phyloP scores from a whole-genome alignment of 2,888 invertebrate genomes.

The Aporophyla lueneburgensis region DNA sequence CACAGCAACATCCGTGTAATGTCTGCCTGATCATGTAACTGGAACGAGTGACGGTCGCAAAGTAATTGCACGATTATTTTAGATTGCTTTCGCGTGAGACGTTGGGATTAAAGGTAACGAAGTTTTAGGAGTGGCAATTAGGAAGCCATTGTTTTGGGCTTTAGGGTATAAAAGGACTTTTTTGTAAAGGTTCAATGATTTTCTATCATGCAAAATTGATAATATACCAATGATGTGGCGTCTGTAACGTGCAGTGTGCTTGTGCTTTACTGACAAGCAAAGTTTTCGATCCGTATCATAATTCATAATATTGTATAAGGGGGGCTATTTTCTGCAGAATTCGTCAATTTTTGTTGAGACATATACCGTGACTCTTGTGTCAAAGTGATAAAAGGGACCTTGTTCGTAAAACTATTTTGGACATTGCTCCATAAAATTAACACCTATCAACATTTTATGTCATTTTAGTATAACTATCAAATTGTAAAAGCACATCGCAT shows the following conservation, averaged over 20 bases:
- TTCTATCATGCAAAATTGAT: neutral
- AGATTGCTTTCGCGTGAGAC: constrained; percentile 51
- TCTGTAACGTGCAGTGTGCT: neutral
- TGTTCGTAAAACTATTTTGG: no score
- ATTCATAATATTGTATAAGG: no score
- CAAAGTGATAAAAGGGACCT: no score
- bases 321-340: no score
- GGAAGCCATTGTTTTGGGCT: constrained; percentile 25
- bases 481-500: no score
- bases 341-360: no score
- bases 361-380: no score
- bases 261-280: no score
- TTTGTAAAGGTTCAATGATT: constrained; percentile 1
- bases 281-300: no score
- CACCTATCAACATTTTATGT: no score
- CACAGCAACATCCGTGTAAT: neutral
- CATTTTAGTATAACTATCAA: no score
- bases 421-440: no score
- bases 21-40: constrained; percentile 22
- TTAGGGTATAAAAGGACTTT: constrained; percentile 5
- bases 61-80: constrained; percentile 58
- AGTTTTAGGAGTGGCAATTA: constrained; percentile 49
- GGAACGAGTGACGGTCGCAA: constrained; percentile 21
- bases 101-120: constrained; percentile 31
- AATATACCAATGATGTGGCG: neutral